These are phyloP conservation scores for Bufo bufo DNA, from an alignment of 2,113 vertebrate genomes.

Conservation along the genomic window DNA sequence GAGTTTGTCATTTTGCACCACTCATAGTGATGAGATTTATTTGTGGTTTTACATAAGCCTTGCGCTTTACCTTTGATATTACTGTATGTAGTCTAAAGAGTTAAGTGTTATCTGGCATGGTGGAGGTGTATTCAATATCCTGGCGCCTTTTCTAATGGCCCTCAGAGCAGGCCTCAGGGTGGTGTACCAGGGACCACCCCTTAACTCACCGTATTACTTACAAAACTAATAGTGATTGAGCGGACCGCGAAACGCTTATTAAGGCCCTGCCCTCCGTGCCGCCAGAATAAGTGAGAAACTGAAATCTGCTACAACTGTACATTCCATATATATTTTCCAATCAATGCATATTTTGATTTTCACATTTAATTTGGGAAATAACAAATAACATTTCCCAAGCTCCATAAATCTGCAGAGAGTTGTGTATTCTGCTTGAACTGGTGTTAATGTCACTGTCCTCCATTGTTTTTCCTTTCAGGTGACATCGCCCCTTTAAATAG, in stretches of 20 bases:
- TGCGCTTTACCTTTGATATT: not conserved
- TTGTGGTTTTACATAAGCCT: not conserved
- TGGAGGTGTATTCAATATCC: not conserved
- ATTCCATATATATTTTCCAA: not conserved
- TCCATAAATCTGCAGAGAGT: too few relatives aligned
- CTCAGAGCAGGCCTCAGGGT: not conserved
- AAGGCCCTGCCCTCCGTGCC: not conserved
- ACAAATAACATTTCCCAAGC: not conserved
- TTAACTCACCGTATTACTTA: not conserved
- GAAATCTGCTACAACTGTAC: not conserved
- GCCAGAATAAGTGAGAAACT: not conserved
- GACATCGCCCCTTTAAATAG: constrained; percentile 9
- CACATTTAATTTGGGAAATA: not conserved
- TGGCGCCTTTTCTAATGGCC: not conserved
- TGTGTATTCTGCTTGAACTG: too few relatives aligned
- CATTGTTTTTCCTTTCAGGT: not conserved
- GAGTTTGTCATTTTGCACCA: too few relatives aligned
- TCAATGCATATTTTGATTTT: not conserved
- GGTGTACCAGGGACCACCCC: not conserved
- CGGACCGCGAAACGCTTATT: not conserved
- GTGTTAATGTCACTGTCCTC: not conserved
- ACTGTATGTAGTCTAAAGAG: not conserved
- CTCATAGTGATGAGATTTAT: too few relatives aligned
- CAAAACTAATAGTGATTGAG: not conserved
- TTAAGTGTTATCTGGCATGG: not conserved